These are phyloP conservation scores for Genyomyrus donnyi DNA, from an alignment of 2,113 vertebrate genomes.

Conservation along the genomic window DNA sequence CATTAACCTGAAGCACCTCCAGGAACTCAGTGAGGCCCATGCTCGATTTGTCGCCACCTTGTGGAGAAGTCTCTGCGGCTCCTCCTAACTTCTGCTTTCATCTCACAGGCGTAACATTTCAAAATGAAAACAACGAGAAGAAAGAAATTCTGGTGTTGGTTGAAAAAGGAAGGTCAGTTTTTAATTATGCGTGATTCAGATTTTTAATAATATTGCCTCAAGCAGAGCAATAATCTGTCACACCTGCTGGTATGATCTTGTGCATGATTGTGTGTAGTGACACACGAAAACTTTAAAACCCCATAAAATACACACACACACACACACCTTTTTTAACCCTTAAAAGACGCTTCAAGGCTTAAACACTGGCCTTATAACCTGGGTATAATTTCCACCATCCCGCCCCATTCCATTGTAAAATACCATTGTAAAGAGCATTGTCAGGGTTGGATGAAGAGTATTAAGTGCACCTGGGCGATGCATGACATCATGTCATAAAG, in stretches of 20 bases:
- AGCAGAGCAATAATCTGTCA: background rate
- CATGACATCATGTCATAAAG: background rate
- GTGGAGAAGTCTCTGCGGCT: background rate
- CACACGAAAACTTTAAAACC: background rate
- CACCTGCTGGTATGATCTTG: background rate
- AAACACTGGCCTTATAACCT: background rate
- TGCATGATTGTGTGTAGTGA: background rate
- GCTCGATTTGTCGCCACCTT: background rate
- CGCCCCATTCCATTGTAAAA: background rate
- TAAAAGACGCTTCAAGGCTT: background rate
- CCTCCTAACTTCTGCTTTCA: conserved; percentile 16
- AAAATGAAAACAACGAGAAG: conserved; percentile 75
- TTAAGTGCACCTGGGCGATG: background rate
- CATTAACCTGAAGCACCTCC: conserved; percentile 85
- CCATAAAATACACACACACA: background rate
- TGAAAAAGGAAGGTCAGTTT: conserved; percentile 83
- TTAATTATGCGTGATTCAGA: background rate
- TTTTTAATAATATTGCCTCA: background rate
- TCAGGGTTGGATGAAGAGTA: background rate
- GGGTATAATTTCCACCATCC: background rate
- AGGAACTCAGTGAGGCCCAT: conserved; percentile 83
- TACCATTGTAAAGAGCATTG: background rate
- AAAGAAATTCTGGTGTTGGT: conserved; percentile 86
- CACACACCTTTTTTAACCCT: background rate
- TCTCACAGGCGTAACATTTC: conserved; percentile 66